Evolutionary conservation across 2,888 invertebrate genomes (phyloP).

Genomic region (Tetragonula carbonaria): DNA sequence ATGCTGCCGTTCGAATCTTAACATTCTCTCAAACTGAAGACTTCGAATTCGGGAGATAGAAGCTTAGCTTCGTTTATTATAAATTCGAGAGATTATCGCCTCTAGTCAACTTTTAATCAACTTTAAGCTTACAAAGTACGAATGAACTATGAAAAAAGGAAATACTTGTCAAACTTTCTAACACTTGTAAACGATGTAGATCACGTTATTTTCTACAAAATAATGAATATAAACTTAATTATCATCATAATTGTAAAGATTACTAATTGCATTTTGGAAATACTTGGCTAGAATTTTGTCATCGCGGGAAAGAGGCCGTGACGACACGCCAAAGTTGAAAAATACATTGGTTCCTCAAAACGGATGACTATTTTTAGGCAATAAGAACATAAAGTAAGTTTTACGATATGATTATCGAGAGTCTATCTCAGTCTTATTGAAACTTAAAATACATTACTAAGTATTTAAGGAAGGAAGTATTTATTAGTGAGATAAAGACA

Average conservation of each 20-base stretch:
- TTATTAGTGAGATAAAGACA: constrained; percentile 46
- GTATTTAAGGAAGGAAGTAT: constrained; percentile 42
- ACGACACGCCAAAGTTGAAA: constrained; percentile 54
- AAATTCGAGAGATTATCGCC: constrained; percentile 67
- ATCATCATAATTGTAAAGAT: constrained; percentile 28
- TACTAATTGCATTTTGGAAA: constrained; percentile 41
- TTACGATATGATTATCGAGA: constrained; percentile 27
- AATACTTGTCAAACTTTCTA: constrained; percentile 33
- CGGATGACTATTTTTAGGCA: constrained; percentile 62
- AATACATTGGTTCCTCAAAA: constrained; percentile 59
- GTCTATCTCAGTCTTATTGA: constrained; percentile 41
- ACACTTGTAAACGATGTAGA: constrained; percentile 38
- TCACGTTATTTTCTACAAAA: constrained; percentile 58
- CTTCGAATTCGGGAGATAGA: constrained; percentile 44
- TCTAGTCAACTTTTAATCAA: constrained; percentile 69
- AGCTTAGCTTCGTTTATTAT: constrained; percentile 56
- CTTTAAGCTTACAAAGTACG: constrained; percentile 55
- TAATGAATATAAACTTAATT: constrained; percentile 12
- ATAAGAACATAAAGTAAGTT: constrained; percentile 60
- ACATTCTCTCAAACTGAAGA: constrained; percentile 54
- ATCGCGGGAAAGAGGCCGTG: constrained; percentile 15
- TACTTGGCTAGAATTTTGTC: constrained; percentile 59
- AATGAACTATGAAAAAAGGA: constrained; percentile 32
- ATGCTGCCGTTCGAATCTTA: constrained; percentile 61
- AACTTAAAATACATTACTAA: constrained; percentile 48